Evolutionary conservation across 2,113 vertebrate genomes (phyloP), one percentile per base, ranked within the genome.

Genomic region (Pluvianellus socialis): DNA sequence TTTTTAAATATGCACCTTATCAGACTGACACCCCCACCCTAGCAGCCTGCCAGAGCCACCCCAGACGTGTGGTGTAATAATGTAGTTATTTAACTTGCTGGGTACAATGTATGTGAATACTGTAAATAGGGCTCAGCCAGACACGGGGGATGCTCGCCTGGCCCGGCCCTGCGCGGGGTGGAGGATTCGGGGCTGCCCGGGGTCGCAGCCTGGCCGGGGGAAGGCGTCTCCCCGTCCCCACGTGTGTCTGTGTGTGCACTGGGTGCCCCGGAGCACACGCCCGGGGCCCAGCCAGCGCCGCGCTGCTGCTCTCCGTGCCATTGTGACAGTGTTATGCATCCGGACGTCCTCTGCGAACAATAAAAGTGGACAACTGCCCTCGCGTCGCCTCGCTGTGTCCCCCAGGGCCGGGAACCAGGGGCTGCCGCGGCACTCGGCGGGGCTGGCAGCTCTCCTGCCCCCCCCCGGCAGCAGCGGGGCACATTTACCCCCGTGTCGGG

Each of bases 1-100:
- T 89, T 71, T 98, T 98, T 96, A 98, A 98, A 98, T 86, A 97
- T 96, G 98, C 98, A 98, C 98, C 99, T 98, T 98, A 98, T 98
- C 98, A 96, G 98, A 98, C 98, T 97, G 97, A 95, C 94, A 96
- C 71, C 95, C 96, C 91, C 91, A 71, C 94, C 96, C 97, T 97
- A 92, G 68, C 97, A 96, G 95, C 97, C 97, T 79, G 90, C 97
- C 93, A 68, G 96, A 81, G 97, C 95, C 87, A 55, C 95, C 92
- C 90, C 95, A 63, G 63, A 96, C 68, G 70, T 66, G 92, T 97
- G 93, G 80, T 97, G 95, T 98, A 98, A 98, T 93, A 96, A 95
- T 98, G 98, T 99, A 98, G 99, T 98, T 99, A 99, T 99, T 99
- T 99, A 99, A 99, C 98, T 98, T 97, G 98, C 98, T 98, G 99